A percentile compares a stretch with the other conserved stretches of the same genome.
Evolutionary conservation across 2,797 vertebrate species (phyloP).

Genomic region (Gorsachius magnificus): DNA sequence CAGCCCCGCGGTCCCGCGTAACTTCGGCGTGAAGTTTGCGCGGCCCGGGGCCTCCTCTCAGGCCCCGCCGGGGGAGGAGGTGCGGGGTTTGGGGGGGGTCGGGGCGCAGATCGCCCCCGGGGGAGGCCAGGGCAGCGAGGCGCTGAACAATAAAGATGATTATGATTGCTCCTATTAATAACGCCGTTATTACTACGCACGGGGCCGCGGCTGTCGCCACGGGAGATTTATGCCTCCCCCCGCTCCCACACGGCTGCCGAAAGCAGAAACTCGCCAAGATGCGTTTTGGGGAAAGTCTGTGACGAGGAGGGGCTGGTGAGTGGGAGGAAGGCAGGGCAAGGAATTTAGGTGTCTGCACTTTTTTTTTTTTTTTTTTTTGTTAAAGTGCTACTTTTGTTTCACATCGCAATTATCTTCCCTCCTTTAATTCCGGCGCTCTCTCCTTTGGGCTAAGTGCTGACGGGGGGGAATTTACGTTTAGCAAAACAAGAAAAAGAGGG

Average conservation of each 20-base stretch:
- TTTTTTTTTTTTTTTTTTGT: conserved; percentile 22
- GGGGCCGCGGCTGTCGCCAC: conserved; percentile 80
- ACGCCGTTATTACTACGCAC: conserved; percentile 77
- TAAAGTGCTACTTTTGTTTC: conserved; percentile 60
- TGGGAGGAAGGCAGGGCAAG: conserved; percentile 83
- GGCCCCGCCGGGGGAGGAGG: not conserved
- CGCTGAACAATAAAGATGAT: conserved; percentile 36
- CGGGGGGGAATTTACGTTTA: not conserved
- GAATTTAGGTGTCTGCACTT: conserved; percentile 91
- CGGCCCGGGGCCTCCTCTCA: not conserved
- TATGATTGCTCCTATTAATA: conserved; percentile 73
- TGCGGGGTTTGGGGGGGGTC: not conserved
- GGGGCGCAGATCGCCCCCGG: conserved; percentile 4
- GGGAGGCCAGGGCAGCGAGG: conserved; percentile 30
- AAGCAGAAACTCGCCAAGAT: conserved; percentile 82
- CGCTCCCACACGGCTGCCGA: conserved; percentile 69
- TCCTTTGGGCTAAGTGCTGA: conserved; percentile 59
- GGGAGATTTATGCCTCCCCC: conserved; percentile 86
- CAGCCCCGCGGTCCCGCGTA: conserved; percentile 23
- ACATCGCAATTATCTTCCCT: conserved; percentile 54
- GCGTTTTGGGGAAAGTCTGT: conserved; percentile 76
- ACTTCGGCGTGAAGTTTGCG: conserved; percentile 50
- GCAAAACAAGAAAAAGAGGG: conserved; percentile 1
- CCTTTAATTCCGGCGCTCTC: not conserved
- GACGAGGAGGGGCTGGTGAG: conserved; percentile 77